Base-by-base conservation (phyloP, 2,797 vertebrate species). In the Otolemur crassicaudatus region DNA sequence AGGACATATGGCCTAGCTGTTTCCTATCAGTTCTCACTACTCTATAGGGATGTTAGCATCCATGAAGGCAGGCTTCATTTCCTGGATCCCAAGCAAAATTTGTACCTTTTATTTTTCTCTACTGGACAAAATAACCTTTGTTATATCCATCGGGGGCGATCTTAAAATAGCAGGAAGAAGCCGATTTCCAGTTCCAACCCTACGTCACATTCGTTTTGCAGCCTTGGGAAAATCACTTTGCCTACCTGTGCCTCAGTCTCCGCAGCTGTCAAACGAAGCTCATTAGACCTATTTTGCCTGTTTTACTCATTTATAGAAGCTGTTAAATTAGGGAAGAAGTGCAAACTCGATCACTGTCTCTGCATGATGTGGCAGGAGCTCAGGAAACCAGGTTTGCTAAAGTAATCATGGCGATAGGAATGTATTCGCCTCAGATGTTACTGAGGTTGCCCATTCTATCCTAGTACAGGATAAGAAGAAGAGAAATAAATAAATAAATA, bases 301-400 rank as follows among this genome's bases (percentile, higher is more conserved):
- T 31, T 80, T 88, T 49, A 65, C 63, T 79, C 29, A 14, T 84
- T 96, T 81, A 5, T 34, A 46, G 58, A 19, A 94, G 20, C 31
- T 90, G 69, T 58, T 53, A 80, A 92, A 84, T 87, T 86, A 83
- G 49, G 13, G 49, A 49, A 16, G 13, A 49, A 49, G 85, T 97
- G 98, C 98, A 98, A 97, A 98, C 98, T 98, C 70, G 67, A 98
- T 98, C 98, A 98, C 98, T 98, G 98, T 98, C 98, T 98, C 98
- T 98, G 97, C 95, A 27, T 91, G 82, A 46, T 96, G 97, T 99
- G 98, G 98, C 98, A 98, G 98, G 97, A 98, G 98, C 97, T 96
- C 98, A 97, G 98, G 98, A 97, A 99, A 98, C 97, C 97, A 98
- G 94, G 98, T 98, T 98, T 98, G 98, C 98, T 98, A 98, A 97